Base-by-base conservation (phyloP, 2,888 invertebrate species). In the Tetramorium bicarinatum region DNA sequence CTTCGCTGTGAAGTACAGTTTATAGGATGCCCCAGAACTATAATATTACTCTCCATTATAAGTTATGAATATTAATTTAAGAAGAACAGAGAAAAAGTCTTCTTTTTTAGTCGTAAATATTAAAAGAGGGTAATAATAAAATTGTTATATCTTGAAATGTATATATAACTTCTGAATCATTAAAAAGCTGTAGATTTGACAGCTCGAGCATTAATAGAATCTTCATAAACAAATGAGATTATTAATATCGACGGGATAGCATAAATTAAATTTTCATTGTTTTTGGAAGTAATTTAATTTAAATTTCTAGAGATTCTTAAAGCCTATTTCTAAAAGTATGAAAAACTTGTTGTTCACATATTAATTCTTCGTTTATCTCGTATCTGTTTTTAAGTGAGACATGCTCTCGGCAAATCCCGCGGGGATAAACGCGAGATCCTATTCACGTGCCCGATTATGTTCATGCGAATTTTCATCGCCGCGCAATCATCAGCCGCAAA, bases 401-500 rank as follows among this genome's bases (percentile, higher is more conserved):
- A 18, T 47, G 25, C 47, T 71, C 25, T 47, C 52, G 29, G 44
- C 21, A 21, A 76, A 41, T 66, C 29, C 69, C 41, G 41, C 18
- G 29, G 15, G 8, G 44, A 59, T 69, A 69, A 21, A 79, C 59
- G 62, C 25, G 21, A 75, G 62, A 82, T 64, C 11, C 47, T 44
- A 38, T 47, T 71, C 62, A 52, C 21, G 49, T 29, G 21, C 11
- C 41, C 38, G 62, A 83, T 77, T 62, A 77, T 25, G 61, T 52
- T 47, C 47, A 66, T 15, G 59, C 66, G 71, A 64, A 34, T 56
- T 72, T 76, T 54, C 56, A 47, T 59, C 54, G 38, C 34, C n/a
- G 56, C 62, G 41, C 56, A 52, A 44, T 67, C 67, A 69, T 83
- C 80, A 80, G 44, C 72, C 67, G 80, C 74, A 54, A 84, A 75